Conservation (phyloP, 2,888 invertebrate genomes). For the Lepidonotus clava region DNA sequence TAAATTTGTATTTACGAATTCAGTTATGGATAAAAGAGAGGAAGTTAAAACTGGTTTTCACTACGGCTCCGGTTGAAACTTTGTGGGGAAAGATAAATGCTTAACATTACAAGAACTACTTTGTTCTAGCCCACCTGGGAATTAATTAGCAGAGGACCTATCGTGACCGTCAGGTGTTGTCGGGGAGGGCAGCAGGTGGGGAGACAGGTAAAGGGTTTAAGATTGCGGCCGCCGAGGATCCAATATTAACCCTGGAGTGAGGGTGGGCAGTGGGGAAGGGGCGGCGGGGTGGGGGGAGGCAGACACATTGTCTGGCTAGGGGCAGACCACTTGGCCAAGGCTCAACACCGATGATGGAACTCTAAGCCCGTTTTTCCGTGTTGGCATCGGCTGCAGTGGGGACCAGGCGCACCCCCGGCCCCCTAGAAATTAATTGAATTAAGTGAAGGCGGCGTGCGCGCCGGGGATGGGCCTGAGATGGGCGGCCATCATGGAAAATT, state of each 20-base stretch:
- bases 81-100: no score
- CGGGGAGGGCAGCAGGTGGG: neutral
- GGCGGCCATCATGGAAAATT: constrained; percentile 3
- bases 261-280: neutral
- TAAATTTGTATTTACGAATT: no score
- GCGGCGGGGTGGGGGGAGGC: neutral
- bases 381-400: neutral
- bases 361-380: constrained; percentile 21
- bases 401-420: neutral
- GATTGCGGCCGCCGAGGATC: neutral
- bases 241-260: neutral
- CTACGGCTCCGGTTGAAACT: no score
- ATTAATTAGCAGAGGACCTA: no score
- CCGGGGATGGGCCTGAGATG: neutral
- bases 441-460: constrained; percentile 1
- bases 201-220: neutral
- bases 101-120: no score
- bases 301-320: neutral
- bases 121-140: no score
- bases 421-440: constrained; percentile 41
- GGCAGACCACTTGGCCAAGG: neutral
- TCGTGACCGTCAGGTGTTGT: no score
- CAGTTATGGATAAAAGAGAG: no score
- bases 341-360: constrained; percentile 27
- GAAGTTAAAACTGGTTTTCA: no score